phyloP scores from a whole-genome alignment of 2,797 vertebrate genomes.

The Acridotheres tristis region DNA sequence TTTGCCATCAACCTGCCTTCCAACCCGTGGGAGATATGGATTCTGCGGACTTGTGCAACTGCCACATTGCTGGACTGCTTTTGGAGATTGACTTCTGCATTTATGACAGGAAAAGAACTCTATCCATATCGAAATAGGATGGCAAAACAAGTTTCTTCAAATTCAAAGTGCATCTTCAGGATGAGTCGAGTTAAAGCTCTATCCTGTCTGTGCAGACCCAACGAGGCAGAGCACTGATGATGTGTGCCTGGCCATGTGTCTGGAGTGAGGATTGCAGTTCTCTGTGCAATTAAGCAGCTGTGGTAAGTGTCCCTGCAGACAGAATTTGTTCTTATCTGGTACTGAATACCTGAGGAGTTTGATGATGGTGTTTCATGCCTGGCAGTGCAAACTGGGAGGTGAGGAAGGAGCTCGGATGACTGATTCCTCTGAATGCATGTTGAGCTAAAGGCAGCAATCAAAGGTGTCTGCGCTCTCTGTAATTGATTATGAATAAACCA shows the following conservation, averaged over 20 bases:
- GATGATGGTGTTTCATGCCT: not conserved
- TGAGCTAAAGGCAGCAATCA: not conserved
- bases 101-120: not conserved
- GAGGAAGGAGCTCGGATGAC: not conserved
- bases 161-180: not conserved
- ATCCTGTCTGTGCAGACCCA: not conserved
- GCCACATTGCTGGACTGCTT: not conserved
- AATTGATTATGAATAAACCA: not conserved
- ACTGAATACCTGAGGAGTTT: not conserved
- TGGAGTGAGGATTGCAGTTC: not conserved
- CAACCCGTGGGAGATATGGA: accelerated
- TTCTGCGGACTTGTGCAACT: not conserved
- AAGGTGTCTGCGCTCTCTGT: not conserved
- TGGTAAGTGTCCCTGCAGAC: not conserved
- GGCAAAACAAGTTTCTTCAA: not conserved
- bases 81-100: not conserved
- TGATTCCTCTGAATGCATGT: not conserved
- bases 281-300: not conserved
- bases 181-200: not conserved
- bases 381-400: not conserved
- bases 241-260: not conserved
- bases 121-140: not conserved
- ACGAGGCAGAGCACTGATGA: not conserved
- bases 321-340: not conserved
- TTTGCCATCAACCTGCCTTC: not conserved